Base-by-base conservation (phyloP, 2,797 vertebrate species). In the Chelmon rostratus region DNA sequence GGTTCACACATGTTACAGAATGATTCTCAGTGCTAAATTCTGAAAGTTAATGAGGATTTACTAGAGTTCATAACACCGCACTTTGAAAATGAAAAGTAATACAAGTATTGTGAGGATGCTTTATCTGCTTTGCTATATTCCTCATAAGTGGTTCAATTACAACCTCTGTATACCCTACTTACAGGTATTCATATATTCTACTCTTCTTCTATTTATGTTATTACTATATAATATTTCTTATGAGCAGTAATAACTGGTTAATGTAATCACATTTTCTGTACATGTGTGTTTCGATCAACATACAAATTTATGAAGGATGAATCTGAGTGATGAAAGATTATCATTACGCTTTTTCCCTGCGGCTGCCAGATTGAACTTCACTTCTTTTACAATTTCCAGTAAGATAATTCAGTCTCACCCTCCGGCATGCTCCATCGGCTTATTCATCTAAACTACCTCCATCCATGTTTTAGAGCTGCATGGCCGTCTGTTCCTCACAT, bases 1-100 rank as follows among this genome's bases (percentile, higher is more conserved):
- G 2, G 53, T 52, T 68, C 7, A 63, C 37, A 68, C 42, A 23
- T 57, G 56, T 82, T 91, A 82, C 90, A 86, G 92, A 80, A 89
- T 71, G 35, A 8, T 67, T 49, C 23, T 76, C 9, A 49, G 61
- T 10, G 49, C 49, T 66, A 28, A 46, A 44, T 61, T 46, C 40
- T 21, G 21, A 61, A 68, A 54, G 46, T 68, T 73, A 79, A 83
- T 58, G 42, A 58, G 71, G 68, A 63, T 23, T n/a, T 66, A 62
- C 52, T 44, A 44, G 80, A 58, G 70, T 73, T 82, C 68, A 84
- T 78, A 69, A 64, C 47, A 47, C 19, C 15, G 33, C 63, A 63
- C 52, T 74, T 53, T 46, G 68, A 78, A 61, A 59, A 19, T 15
- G 65, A 83, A 72, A 81, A 47, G 37, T 46, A 12, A 76, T 21